Evolutionary conservation across 2,113 vertebrate species (phyloP).

Genomic region (Heteronetta atricapilla): DNA sequence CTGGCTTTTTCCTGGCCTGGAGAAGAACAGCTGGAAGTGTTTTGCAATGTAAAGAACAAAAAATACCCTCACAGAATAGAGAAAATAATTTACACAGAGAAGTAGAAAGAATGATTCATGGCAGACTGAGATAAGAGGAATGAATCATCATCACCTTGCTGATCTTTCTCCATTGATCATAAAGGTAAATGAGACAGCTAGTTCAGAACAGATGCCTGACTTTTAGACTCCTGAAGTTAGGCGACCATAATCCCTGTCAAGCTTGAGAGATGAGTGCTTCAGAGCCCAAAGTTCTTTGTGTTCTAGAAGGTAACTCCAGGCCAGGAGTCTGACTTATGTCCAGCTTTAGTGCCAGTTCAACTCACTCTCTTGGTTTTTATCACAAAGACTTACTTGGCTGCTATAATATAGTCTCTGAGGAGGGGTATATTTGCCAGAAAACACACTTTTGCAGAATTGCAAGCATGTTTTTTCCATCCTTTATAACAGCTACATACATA

Average conservation of each 20-base stretch:
- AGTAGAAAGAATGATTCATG: conserved; percentile 18
- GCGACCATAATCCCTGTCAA: neutral
- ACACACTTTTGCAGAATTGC: neutral
- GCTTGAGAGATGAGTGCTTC: conserved; percentile 23
- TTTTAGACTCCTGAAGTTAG: conserved; percentile 45
- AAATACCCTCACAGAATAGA: neutral
- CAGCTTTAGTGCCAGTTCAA: neutral
- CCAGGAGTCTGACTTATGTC: neutral
- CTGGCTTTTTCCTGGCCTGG: neutral
- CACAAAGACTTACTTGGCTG: neutral
- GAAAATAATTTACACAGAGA: neutral
- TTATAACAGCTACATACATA: neutral
- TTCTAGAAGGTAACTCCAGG: neutral
- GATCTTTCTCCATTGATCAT: conserved; percentile 58
- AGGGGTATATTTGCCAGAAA: neutral
- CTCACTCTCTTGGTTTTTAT: neutral
- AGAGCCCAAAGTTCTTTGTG: neutral
- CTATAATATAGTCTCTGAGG: neutral
- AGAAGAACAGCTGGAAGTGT: neutral
- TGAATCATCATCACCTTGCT: conserved; percentile 52
- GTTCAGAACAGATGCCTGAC: conserved; percentile 24
- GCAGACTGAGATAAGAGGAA: neutral
- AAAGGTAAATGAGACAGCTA: conserved; percentile 56
- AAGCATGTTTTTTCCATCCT: neutral
- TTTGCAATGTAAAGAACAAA: neutral